Conservation (phyloP, 2,888 invertebrate species). For the Lycophotia porphyrea region DNA sequence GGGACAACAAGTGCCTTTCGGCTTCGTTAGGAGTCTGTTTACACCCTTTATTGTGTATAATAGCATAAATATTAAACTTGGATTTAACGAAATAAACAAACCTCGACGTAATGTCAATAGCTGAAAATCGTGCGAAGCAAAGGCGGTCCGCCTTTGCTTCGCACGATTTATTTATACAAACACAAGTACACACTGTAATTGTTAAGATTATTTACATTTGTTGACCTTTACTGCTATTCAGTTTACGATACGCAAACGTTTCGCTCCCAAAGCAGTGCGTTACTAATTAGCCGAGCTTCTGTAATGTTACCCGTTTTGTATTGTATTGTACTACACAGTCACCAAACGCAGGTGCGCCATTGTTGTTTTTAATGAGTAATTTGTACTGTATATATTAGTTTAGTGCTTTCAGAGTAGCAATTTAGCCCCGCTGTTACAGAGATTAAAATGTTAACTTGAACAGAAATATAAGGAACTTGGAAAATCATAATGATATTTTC, state of each 20-base stretch:
- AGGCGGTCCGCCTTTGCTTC: no score
- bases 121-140: background rate
- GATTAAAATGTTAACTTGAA: conserved; percentile 47
- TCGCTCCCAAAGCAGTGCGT: conserved; percentile 28
- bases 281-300: conserved; percentile 47
- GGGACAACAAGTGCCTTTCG: no score
- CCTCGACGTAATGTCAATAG: background rate
- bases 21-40: no score
- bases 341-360: conserved; percentile 60
- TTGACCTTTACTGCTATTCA: conserved; percentile 21
- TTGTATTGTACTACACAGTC: conserved; percentile 37
- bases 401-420: conserved; percentile 57
- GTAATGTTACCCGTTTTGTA: conserved; percentile 19
- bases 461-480: conserved; percentile 12
- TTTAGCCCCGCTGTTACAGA: conserved; percentile 55
- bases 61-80: background rate
- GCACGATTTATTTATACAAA: conserved; percentile 10
- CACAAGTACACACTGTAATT: conserved; percentile 17
- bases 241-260: conserved; percentile 23
- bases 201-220: conserved; percentile 25
- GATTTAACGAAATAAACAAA: background rate
- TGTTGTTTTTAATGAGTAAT: conserved; percentile 61
- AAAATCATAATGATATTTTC: conserved; percentile 25
- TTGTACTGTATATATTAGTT: conserved; percentile 61
- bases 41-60: background rate